phyloP scores from a whole-genome alignment of 2,888 invertebrate genomes.

The Buathra laborator region DNA sequence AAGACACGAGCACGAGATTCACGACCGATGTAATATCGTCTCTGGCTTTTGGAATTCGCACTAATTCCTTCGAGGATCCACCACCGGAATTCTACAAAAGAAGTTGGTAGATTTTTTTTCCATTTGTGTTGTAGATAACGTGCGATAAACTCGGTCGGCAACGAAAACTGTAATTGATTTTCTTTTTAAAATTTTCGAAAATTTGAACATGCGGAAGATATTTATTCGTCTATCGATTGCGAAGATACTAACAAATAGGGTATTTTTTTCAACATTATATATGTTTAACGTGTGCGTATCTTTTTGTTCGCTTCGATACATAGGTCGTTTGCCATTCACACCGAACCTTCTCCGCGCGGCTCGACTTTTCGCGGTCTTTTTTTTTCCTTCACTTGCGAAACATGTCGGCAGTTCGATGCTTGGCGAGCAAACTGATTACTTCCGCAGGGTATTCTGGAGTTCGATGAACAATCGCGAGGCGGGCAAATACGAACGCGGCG shows the following conservation, averaged over 20 bases:
- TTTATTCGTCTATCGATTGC: too few relatives aligned
- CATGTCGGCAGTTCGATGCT: constrained; percentile 65
- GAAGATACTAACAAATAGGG: too few relatives aligned
- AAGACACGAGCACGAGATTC: constrained; percentile 71
- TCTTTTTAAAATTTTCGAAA: too few relatives aligned
- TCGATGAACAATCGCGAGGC: constrained; percentile 76
- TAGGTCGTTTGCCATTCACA: constrained; percentile 60
- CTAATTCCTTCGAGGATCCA: constrained; percentile 75
- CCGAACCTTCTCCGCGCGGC: constrained; percentile 42
- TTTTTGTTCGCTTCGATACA: background rate
- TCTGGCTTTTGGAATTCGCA: constrained; percentile 78
- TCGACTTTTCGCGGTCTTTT: constrained; percentile 72
- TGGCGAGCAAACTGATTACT: constrained; percentile 71
- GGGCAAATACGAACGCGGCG: constrained; percentile 76
- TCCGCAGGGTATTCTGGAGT: constrained; percentile 78
- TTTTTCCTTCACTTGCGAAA: constrained; percentile 74
- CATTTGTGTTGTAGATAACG: too few relatives aligned
- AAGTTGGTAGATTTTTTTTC: constrained; percentile 64
- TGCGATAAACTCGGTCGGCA: too few relatives aligned
- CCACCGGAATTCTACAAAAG: constrained; percentile 73
- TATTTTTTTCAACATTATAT: too few relatives aligned
- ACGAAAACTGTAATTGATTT: too few relatives aligned
- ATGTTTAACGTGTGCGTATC: background rate
- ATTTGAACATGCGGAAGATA: too few relatives aligned
- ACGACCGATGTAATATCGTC: constrained; percentile 78